Evolutionary conservation across 2,888 invertebrate genomes (phyloP), one percentile per base, ranked within the genome.

Genomic region (Brenthis ino): DNA sequence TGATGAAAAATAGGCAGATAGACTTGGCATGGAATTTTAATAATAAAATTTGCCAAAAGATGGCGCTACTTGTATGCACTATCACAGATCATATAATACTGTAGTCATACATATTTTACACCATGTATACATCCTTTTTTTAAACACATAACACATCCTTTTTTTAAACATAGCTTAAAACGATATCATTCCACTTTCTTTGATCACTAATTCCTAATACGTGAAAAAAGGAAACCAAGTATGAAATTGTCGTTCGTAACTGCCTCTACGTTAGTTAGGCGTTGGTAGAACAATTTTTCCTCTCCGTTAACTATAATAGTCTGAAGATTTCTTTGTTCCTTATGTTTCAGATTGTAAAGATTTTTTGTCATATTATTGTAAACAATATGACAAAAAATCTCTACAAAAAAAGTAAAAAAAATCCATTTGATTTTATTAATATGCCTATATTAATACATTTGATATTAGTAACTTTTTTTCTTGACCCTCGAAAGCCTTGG

Each of bases 301-400:
- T 63, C 57, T 57, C 37, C 67, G 63, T 67, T 57, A 57, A 57
- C 67, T 61, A 20, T 67, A 67, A 63, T 67, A 53, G 63, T 33
- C 43, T 63, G 63, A 54, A 54, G 43, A 43, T 54, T 63, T 63
- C 53, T 54, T 63, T 63, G 63, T 63, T 20, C 33, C 53, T 54
- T 63, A n/a, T 20, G 53, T 63, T 63, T 63, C 12, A 43, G 37
- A 43, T 43, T 43, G 20, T 47, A 20, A 47, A 58, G 37, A 43
- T 58, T 43, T 58, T 43, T 58, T 24, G 12, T 58, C 12, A 20
- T 58, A 5, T 16, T 16, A 11, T 57, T 16, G 51, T n/a, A 16
- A 51, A 16, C n/a, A n/a, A n/a, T 50, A n/a, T 5, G 14, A 20
- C 20, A 20, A 20, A 20, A 20, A 20, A 20, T 20, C 20, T 20